phyloP scores from a whole-genome alignment of 2,113 vertebrate species.

The Oreochromis niloticus region DNA sequence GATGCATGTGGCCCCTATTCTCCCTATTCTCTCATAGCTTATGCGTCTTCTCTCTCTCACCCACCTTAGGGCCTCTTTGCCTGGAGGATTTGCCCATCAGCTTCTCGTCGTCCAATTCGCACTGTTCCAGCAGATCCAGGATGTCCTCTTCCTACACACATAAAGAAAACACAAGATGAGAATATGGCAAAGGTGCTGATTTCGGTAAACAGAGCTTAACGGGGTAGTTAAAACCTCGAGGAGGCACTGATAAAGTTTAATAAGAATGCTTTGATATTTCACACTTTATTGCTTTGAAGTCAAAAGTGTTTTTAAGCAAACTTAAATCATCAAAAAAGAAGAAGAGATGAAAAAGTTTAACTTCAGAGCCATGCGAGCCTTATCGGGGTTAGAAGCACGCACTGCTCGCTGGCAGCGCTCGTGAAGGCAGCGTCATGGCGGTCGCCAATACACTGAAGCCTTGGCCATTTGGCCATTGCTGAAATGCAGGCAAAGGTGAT shows the following conservation, averaged over 20 bases:
- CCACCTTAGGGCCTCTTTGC: constrained; percentile 80
- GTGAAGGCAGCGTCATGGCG: not conserved
- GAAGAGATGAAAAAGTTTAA: constrained; percentile 2
- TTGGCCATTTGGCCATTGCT: constrained; percentile 45
- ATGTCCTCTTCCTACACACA: constrained; percentile 91
- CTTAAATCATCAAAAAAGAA: not conserved
- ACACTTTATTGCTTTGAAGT: not conserved
- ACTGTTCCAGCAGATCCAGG: constrained; percentile 94
- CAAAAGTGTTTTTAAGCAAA: not conserved
- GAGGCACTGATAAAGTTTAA: not conserved
- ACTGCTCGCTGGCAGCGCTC: constrained; percentile 15
- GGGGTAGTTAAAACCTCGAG: not conserved
- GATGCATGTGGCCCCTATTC: constrained; percentile 21
- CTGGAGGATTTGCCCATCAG: constrained; percentile 86
- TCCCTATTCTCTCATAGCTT: not conserved
- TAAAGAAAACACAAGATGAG: not conserved
- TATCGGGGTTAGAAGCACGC: not conserved
- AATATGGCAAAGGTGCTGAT: not conserved
- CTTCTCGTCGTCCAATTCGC: constrained; percentile 96
- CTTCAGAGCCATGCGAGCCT: constrained; percentile 4
- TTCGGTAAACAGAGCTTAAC: not conserved
- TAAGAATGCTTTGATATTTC: not conserved
- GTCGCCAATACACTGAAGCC: not conserved
- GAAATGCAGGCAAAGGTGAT: constrained; percentile 60
- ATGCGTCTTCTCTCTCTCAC: not conserved